Evolutionary conservation across 1,140 invertebrate genomes (phyloP).

Genomic region (Drosophila subpulchrella): DNA sequence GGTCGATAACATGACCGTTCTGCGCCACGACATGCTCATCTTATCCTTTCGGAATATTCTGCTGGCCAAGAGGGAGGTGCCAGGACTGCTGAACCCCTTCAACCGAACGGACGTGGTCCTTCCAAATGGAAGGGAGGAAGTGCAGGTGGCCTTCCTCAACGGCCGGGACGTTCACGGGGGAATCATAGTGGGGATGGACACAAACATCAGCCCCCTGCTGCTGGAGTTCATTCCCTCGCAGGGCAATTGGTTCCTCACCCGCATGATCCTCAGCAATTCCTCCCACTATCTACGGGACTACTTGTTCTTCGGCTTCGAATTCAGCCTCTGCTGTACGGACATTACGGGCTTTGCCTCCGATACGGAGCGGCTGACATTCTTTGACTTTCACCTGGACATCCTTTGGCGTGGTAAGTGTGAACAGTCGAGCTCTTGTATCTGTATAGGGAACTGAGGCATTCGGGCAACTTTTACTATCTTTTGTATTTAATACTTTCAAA

Average conservation of each 20-base stretch:
- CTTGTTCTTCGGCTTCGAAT: slow-evolving; percentile 10
- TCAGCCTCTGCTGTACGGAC: slow-evolving; percentile 41
- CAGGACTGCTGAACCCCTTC: neutral
- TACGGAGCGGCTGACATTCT: neutral
- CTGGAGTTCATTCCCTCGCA: neutral
- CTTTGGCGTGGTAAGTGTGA: neutral
- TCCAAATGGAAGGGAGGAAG: neutral
- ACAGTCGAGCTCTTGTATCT: too few species aligned
- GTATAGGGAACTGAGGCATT: too few species aligned
- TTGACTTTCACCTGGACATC: slow-evolving; percentile 47
- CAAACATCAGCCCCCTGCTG: neutral
- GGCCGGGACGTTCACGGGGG: neutral
- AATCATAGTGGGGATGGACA: slow-evolving; percentile 9
- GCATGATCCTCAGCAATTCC: neutral
- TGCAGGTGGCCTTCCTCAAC: neutral
- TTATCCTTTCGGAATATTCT: slow-evolving; percentile 13
- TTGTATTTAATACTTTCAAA: too few species aligned
- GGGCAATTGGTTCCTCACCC: slow-evolving; percentile 40
- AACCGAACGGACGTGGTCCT: neutral
- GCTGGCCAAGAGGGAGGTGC: fast-evolving
- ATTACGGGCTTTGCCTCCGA: slow-evolving; percentile 9
- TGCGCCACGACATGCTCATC: slow-evolving; percentile 11
- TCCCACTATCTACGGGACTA: slow-evolving; percentile 10
- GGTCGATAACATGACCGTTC: slow-evolving; percentile 1
- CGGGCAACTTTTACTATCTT: too few species aligned